Base-by-base conservation (phyloP, 1,140 invertebrate species). In the Capitella teleta region DNA sequence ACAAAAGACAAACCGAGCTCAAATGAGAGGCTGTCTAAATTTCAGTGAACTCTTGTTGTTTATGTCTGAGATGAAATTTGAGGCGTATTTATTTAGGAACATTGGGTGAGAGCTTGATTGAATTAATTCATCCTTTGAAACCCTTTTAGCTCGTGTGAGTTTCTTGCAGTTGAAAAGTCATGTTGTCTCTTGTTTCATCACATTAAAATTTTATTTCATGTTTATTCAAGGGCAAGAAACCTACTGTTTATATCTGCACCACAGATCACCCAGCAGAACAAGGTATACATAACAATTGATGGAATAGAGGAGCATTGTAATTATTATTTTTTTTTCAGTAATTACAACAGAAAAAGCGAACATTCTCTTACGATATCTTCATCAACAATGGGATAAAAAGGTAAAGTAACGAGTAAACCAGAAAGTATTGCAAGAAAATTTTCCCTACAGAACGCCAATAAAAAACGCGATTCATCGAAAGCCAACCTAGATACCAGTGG, bases 331-430 rank as follows among this genome's bases (percentile, higher is more conserved):
- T 57, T 61, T 80, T 84, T 54, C 74, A 86, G 84, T 91, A 61
- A 93, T 94, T 68, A 89, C 92, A 23, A 91, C 88, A 66, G 89
- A 94, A 70, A 92, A 91, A 74, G 87, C 87, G 8, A 32, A 89
- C 63, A 92, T 94, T 57, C 74, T 94, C 47, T 69, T 94, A 60
- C 81, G 88, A 74, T 94, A 90, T 70, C 77, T 94, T 51, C 88
- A 92, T 61, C 87, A 91, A 62, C 86, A 90, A 73, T 92, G 86
- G 86, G 87, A 91, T 62, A 91, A 88, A 77, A 91, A 91, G 78
- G 72, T 73, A 59, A 57, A 52, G 42, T 37, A 28, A 14, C 18
- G 48, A n/a, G 26, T 32, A 32, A 32, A n/a, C 30, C 8, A 32
- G n/a, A 32, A n/a, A 32, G 8, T 32, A 32, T n/a, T 32, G 30